phyloP scores from a whole-genome alignment of 92 coral and sea anemone genomes.

The Desmophyllum pertusum region DNA sequence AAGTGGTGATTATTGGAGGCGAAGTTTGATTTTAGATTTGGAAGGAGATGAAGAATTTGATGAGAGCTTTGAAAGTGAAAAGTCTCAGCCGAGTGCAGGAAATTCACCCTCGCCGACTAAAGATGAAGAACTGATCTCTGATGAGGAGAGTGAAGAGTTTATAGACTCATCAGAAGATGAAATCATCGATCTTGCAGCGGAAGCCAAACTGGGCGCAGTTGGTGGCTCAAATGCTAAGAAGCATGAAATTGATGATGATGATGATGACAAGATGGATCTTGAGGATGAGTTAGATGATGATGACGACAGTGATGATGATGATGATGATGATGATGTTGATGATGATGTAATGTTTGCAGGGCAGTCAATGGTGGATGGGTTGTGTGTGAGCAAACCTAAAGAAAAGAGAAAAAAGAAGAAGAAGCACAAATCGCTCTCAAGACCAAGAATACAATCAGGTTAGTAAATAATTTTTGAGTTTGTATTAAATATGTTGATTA shows the following conservation, averaged over 20 bases:
- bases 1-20: slow-evolving; percentile 72
- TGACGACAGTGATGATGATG: slow-evolving; percentile 42
- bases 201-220: slow-evolving; percentile 82
- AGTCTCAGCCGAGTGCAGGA: slow-evolving; percentile 38
- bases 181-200: slow-evolving; percentile 78
- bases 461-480: slow-evolving; percentile 10
- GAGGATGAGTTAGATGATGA: slow-evolving; percentile 41
- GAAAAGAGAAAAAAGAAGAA: slow-evolving; percentile 46
- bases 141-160: slow-evolving; percentile 74
- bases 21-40: slow-evolving; percentile 84
- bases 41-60: slow-evolving; percentile 84
- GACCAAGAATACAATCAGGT: slow-evolving; percentile 67
- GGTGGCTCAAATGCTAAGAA: slow-evolving; percentile 60
- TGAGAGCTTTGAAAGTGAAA: slow-evolving; percentile 70
- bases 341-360: slow-evolving; percentile 58
- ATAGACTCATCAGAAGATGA: slow-evolving; percentile 87
- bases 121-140: slow-evolving; percentile 26
- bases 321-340: slow-evolving; percentile 60
- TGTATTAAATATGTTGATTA: no score
- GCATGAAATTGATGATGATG: slow-evolving; percentile 22
- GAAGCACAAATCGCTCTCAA: slow-evolving; percentile 31
- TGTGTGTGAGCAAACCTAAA: slow-evolving; percentile 75
- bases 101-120: slow-evolving; percentile 44
- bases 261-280: slow-evolving; percentile 34
- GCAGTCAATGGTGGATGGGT: slow-evolving; percentile 75